Conservation (phyloP, 30 jellyfish, hydroid and myxozoan genomes). For the Hydractinia symbiolongicarpus region DNA sequence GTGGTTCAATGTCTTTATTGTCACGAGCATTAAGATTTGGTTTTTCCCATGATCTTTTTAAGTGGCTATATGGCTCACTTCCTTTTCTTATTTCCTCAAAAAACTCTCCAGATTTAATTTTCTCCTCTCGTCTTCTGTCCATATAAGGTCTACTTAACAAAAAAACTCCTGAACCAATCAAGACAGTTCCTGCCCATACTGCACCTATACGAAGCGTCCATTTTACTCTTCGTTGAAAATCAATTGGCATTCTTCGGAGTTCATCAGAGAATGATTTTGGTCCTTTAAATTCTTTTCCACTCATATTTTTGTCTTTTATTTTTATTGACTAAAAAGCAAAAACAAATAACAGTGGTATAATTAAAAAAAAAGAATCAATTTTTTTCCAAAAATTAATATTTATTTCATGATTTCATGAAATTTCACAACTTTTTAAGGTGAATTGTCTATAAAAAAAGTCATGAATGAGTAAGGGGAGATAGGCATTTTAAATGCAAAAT, state of each 20-base stretch:
- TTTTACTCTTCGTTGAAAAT: constrained; percentile 17
- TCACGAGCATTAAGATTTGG: neutral
- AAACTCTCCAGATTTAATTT: constrained; percentile 34
- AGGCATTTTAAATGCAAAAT: too few species aligned
- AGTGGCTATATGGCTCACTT: neutral
- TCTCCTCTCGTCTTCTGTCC: constrained; percentile 33
- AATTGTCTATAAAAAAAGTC: too few species aligned
- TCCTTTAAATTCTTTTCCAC: too few species aligned
- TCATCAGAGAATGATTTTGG: constrained; percentile 8
- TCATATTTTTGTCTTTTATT: too few species aligned
- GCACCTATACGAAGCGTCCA: constrained; percentile 38
- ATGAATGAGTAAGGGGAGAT: too few species aligned
- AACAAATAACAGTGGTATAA: too few species aligned
- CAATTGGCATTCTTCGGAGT: constrained; percentile 9
- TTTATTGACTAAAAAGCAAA: too few species aligned
- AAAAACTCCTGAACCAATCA: constrained; percentile 41
- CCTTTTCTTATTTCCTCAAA: constrained; percentile 2
- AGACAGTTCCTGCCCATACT: constrained; percentile 19
- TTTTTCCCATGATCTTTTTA: neutral
- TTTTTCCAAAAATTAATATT: too few species aligned
- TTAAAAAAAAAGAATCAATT: too few species aligned
- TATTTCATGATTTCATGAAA: too few species aligned
- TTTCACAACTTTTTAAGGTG: too few species aligned
- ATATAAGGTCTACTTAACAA: constrained; percentile 31
- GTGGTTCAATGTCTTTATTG: constrained; percentile 20